phyloP scores from a whole-genome alignment of 2,113 vertebrate genomes.

The Neofelis nebulosa region DNA sequence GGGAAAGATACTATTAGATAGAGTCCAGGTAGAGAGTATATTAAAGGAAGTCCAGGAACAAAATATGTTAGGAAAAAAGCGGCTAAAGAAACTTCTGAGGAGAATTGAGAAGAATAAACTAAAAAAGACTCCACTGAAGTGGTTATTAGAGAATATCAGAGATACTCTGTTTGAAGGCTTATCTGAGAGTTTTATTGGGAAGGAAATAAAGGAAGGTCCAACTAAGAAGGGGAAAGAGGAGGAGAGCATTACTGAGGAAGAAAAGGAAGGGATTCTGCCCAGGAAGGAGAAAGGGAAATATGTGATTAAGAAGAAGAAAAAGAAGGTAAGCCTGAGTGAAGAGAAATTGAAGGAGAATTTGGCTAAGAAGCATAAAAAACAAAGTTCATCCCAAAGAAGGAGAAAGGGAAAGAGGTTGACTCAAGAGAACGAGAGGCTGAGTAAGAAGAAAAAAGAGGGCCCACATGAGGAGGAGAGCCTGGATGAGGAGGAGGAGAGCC shows the following conservation, averaged over 20 bases:
- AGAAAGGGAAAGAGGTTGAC: not conserved
- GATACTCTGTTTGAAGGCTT: not conserved
- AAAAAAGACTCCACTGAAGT: not conserved
- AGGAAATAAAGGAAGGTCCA: not conserved
- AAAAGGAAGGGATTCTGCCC: not conserved
- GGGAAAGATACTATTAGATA: not conserved
- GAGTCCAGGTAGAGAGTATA: not conserved
- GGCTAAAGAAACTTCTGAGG: not conserved
- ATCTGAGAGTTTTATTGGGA: not conserved
- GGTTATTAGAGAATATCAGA: constrained; percentile 17
- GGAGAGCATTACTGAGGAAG: not conserved
- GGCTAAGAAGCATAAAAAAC: not conserved
- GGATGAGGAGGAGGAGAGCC: not conserved
- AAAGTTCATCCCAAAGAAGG: not conserved
- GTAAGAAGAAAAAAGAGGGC: not conserved
- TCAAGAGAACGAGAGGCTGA: not conserved
- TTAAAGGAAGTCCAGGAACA: constrained; percentile 11
- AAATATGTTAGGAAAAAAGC: not conserved
- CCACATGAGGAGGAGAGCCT: not conserved
- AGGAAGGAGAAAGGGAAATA: not conserved
- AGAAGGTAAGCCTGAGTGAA: not conserved
- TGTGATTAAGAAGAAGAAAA: not conserved
- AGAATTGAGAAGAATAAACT: not conserved
- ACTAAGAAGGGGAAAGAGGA: not conserved
- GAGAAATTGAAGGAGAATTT: not conserved